Percentiles rank a stretch among this genome's conserved stretches.
These are phyloP conservation scores for Drosophila mulleri DNA, from an alignment of 2,888 invertebrate species.

Conservation along the genomic window DNA sequence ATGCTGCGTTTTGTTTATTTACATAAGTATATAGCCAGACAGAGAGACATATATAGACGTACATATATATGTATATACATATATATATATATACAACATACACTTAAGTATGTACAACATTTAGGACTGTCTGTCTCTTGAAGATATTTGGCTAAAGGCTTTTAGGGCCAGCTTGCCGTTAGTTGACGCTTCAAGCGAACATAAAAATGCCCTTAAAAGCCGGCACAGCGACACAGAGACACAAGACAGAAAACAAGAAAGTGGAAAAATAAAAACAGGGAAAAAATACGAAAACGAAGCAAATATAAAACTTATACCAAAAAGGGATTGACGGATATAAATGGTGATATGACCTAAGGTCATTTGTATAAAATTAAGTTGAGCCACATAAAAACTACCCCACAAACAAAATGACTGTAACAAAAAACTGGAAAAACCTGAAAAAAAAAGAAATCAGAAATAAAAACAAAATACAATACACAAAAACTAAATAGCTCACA, in stretches of 20 bases:
- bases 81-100: slow-evolving; percentile 12
- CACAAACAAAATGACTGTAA: slow-evolving; percentile 66
- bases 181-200: slow-evolving; percentile 78
- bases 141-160: slow-evolving; percentile 81
- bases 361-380: slow-evolving; percentile 81
- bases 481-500: slow-evolving; percentile 54
- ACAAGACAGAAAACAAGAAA: slow-evolving; percentile 40
- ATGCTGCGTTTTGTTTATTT: slow-evolving; percentile 66
- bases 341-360: slow-evolving; percentile 81
- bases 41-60: slow-evolving; percentile 15
- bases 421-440: slow-evolving; percentile 1
- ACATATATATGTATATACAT: slow-evolving; percentile 7
- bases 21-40: slow-evolving; percentile 63
- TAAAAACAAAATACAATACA: slow-evolving; percentile 24
- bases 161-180: slow-evolving; percentile 76
- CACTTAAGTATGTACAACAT: slow-evolving; percentile 38
- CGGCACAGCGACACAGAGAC: slow-evolving; percentile 57
- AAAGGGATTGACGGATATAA: slow-evolving; percentile 81
- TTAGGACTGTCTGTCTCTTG: slow-evolving; percentile 62
- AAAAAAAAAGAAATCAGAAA: slow-evolving; percentile 24
- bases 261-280: slow-evolving; percentile 18
- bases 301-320: slow-evolving; percentile 80
- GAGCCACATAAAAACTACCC: slow-evolving; percentile 73
- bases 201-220: slow-evolving; percentile 80
- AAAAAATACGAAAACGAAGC: slow-evolving; percentile 55